Evolutionary conservation across 2,113 vertebrate genomes (phyloP), one percentile per base, ranked within the genome.

Genomic region (Steatornis caripensis): DNA sequence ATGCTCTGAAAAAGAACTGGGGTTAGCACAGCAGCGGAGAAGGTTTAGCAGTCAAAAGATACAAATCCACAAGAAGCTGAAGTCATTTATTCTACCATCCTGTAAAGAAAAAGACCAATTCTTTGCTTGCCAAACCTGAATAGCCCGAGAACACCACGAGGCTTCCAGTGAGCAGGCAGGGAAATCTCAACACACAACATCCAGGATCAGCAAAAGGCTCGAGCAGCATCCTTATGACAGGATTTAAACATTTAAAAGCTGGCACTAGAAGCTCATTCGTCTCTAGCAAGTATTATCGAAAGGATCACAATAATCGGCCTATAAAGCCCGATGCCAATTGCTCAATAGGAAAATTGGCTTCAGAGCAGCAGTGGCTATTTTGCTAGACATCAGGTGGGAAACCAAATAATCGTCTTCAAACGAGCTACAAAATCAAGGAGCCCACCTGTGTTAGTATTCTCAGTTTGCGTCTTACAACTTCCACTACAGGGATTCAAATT

Each of bases 301-400:
- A 90, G 79, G 88, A 74, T 90, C 83, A 46, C 55, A 88, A 88
- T 92, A 77, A 93, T 95, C 55, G 0, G 90, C 75, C 93, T 77
- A 51, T 66, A 88, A 94, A 94, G 76, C 43, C 34, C 5, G 0
- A 84, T 0, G 10, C 83, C 83, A 95, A 93, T 78, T 89, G 76
- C 85, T 96, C 93, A 89, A 87, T 12, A 90, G 79, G 85, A 83
- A 92, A 90, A 94, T 18, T 90, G 93, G 90, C 92, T 93, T 84
- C 76, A 66, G 93, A 90, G 76, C 68, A 88, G 79, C 51, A 75
- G 58, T 22, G 51, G 71, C 92, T 88, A 51, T 81, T 93, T 74
- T 86, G 85, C 76, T 71, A 96, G 88, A 88, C 66, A 90, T 90
- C 85, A 95, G 79, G 87, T 94, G 78, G 58, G 71, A 96, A 93